These are phyloP conservation scores for Philotrypesis tridentata DNA, from an alignment of 1,140 invertebrate species.

Conservation along the genomic window DNA sequence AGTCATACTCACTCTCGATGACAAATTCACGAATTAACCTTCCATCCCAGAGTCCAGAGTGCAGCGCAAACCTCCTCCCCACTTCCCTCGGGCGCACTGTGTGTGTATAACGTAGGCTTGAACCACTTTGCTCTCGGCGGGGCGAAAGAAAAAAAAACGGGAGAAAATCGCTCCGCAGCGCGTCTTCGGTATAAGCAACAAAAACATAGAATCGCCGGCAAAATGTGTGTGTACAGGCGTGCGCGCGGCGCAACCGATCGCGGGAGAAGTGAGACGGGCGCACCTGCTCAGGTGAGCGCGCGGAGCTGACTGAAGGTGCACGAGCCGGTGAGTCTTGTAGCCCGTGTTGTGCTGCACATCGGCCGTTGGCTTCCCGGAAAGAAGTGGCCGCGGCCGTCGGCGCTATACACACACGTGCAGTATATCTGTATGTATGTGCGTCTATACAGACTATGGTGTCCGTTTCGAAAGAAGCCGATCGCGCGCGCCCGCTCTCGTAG, in stretches of 20 bases:
- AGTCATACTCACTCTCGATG: background rate
- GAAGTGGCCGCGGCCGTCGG: background rate
- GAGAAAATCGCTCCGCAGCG: background rate
- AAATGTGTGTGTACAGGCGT: background rate
- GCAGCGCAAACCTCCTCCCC: background rate
- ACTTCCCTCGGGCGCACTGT: background rate
- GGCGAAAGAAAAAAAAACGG: no score
- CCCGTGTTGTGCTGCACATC: background rate
- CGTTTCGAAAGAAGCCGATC: background rate
- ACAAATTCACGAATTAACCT: background rate
- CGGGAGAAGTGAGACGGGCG: conserved; percentile 47
- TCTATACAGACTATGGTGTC: background rate
- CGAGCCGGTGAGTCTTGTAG: background rate
- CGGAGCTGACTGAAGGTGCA: conserved; percentile 55
- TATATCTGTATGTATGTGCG: no score
- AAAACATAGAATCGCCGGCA: background rate
- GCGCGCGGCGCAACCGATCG: background rate
- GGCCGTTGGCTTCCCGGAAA: background rate
- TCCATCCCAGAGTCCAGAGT: background rate
- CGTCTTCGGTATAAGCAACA: background rate
- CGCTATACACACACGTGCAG: no score
- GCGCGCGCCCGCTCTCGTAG: background rate
- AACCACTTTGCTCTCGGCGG: no score
- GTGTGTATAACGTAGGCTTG: background rate
- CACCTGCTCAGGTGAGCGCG: conserved; percentile 59